These are phyloP conservation scores for Aphelenchoides fujianensis DNA, from an alignment of 1,140 invertebrate genomes.

Conservation along the genomic window DNA sequence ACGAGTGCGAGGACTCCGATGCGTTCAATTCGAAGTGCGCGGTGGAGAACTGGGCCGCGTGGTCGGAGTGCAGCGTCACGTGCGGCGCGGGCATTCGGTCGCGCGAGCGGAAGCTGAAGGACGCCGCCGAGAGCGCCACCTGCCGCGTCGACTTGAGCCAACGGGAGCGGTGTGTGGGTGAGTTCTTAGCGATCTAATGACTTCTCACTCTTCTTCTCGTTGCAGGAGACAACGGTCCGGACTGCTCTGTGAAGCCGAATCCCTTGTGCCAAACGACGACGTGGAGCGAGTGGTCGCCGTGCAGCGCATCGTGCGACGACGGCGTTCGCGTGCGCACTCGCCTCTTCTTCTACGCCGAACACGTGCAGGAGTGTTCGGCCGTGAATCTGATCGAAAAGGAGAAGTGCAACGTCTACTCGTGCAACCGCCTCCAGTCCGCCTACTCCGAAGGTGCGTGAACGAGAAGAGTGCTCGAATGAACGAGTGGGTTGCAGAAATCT, in stretches of 20 bases:
- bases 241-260: slow-evolving; percentile 57
- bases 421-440: slow-evolving; percentile 47
- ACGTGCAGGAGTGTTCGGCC: slow-evolving; percentile 57
- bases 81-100: slow-evolving; percentile 69
- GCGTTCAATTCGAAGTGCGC: slow-evolving; percentile 66
- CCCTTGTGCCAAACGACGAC: slow-evolving; percentile 68
- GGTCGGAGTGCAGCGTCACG: slow-evolving; percentile 72
- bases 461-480: not conserved
- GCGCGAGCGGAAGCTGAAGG: slow-evolving; percentile 63
- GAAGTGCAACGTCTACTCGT: slow-evolving; percentile 52
- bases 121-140: slow-evolving; percentile 63
- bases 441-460: slow-evolving; percentile 57
- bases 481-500: slow-evolving; percentile 50
- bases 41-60: slow-evolving; percentile 67
- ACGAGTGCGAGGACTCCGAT: slow-evolving; percentile 61
- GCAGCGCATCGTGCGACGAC: slow-evolving; percentile 73
- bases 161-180: slow-evolving; percentile 64
- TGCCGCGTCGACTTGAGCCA: slow-evolving; percentile 60
- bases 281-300: slow-evolving; percentile 78
- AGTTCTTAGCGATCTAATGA: slow-evolving; percentile 19
- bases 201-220: not conserved
- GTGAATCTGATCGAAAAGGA: slow-evolving; percentile 61
- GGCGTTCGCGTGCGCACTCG: slow-evolving; percentile 67
- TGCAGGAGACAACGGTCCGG: slow-evolving; percentile 56
- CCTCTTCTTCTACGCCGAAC: slow-evolving; percentile 59